These are phyloP conservation scores for Psittacula echo DNA, from an alignment of 2,797 vertebrate genomes.

Conservation along the genomic window DNA sequence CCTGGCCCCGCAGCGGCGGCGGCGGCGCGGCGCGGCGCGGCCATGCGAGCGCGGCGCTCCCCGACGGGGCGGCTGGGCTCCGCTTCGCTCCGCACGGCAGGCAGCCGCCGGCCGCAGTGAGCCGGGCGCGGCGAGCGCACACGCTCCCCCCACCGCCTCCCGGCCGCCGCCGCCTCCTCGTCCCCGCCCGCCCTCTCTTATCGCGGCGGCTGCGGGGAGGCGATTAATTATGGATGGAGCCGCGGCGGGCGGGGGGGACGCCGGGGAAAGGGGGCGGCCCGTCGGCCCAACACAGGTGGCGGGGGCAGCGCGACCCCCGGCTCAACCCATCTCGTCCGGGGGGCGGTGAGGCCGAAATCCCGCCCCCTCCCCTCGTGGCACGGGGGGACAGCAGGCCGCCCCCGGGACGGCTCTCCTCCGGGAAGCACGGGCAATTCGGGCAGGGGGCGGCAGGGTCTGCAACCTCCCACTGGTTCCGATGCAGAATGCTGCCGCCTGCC, in stretches of 20 bases:
- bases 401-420: background rate
- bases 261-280: background rate
- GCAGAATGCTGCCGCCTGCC: background rate
- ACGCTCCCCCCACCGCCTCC: conserved; percentile 45
- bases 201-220: conserved; percentile 63
- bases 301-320: background rate
- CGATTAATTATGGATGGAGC: conserved; percentile 79
- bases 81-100: conserved; percentile 38
- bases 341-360: background rate
- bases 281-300: background rate
- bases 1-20: conserved; percentile 80
- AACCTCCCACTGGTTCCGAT: background rate
- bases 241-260: background rate
- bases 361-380: background rate
- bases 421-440: background rate
- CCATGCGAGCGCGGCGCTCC: conserved; percentile 74
- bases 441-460: background rate
- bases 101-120: conserved; percentile 53
- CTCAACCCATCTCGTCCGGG: background rate
- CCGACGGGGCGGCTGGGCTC: conserved; percentile 70
- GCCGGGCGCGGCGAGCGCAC: conserved; percentile 64
- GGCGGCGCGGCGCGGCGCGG: conserved; percentile 70
- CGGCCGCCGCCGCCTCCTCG: conserved; percentile 76
- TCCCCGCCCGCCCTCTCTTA: conserved; percentile 53
- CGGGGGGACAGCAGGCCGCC: background rate